Base-by-base conservation (phyloP, 2,888 invertebrate genomes). In the Amiota mariae region DNA sequence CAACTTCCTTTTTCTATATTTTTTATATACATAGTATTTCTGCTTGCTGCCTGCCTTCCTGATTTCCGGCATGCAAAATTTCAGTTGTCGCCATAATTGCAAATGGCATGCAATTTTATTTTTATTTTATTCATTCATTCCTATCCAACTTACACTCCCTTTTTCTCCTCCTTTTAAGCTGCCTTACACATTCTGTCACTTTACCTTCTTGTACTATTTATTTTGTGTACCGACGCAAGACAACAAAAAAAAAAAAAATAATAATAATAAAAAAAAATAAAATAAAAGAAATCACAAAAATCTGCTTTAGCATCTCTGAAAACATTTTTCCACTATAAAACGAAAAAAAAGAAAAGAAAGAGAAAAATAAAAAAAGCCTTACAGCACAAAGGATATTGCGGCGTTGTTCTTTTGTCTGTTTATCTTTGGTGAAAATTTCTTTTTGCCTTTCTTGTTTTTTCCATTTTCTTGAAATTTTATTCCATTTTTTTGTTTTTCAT, bases 31-130 rank as follows among this genome's bases (percentile, higher is more conserved):
- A n/a, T n/a, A n/a, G n/a, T 49, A 15, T 70, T 20, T 61, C 15
- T 61, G 47, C n/a, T 12, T 59, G 72, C 79, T 78, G 75, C 79
- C 78, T 71, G 76, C 78, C 76, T 77, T 76, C 76, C 78, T 82
- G 51, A 10, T 48, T 66, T 66, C 18, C 47, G 49, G 48, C 84
- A 76, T 77, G 79, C 70, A 76, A 75, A 81, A 79, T 77, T 81
- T 80, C 72, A 78, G 79, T 75, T 76, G 78, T 77, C 78, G 75
- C 77, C 76, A 10, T 84, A 85, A 85, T 84, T 85, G 83, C 81
- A 81, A 80, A 84, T 82, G 81, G 77, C 74, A 70, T 75, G 80
- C 74, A 81, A 80, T 84, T 83, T 84, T 77, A 85, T 84, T 82
- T 81, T 74, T 77, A 72, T 81, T 81, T 82, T 79, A 82, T 78